These are phyloP conservation scores for Phyllostomus hastatus DNA, from an alignment of 2,113 vertebrate species.

Conservation along the genomic window DNA sequence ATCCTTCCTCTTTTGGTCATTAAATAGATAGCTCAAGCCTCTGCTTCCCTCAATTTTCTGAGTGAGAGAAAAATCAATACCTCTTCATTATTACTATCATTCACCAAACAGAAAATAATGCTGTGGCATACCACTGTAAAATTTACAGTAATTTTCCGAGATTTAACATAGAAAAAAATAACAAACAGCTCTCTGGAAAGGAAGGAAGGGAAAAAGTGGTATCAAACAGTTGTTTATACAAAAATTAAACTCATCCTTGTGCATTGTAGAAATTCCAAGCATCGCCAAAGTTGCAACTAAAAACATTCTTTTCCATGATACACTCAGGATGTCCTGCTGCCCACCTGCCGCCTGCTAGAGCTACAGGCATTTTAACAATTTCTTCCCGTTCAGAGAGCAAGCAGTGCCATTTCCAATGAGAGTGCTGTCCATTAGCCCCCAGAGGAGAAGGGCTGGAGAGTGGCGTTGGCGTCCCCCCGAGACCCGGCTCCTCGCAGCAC, in stretches of 20 bases:
- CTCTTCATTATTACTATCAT: not conserved
- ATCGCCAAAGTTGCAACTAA: not conserved
- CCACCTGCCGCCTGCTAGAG: constrained; percentile 44
- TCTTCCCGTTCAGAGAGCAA: constrained; percentile 54
- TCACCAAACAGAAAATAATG: not conserved
- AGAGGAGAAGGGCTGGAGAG: constrained; percentile 43
- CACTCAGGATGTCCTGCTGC: not conserved
- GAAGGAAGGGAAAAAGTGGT: not conserved
- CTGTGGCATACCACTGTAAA: not conserved
- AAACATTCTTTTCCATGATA: constrained; percentile 36
- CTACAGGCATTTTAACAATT: constrained; percentile 56
- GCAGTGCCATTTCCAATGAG: constrained; percentile 53
- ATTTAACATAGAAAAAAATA: not conserved
- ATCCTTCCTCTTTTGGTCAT: not conserved
- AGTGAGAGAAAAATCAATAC: not conserved
- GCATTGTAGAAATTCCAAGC: not conserved
- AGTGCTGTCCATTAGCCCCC: constrained; percentile 61
- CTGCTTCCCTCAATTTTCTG: constrained; percentile 15
- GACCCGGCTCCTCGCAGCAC: constrained; percentile 29
- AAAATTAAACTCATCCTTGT: constrained; percentile 22
- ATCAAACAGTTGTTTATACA: not conserved
- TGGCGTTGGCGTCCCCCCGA: not conserved
- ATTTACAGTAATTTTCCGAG: not conserved
- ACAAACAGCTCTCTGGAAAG: not conserved
- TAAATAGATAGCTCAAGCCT: not conserved